Evolutionary conservation across 64 coral and sea anemone species (phyloP), one percentile per base, ranked within the genome.

Genomic region (Montipora cactus): DNA sequence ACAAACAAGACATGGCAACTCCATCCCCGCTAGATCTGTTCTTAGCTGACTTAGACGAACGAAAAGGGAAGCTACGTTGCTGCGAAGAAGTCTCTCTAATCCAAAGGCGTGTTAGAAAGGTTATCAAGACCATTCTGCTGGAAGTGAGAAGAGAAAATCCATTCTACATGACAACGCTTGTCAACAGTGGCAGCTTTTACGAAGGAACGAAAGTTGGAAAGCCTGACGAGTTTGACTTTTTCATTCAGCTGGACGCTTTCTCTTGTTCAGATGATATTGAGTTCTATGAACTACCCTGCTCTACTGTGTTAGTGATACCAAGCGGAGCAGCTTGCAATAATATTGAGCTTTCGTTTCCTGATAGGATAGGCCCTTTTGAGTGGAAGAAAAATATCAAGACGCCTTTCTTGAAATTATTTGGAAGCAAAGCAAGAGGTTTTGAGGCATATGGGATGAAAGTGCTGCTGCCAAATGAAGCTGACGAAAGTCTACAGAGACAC

Each of bases 381-480:
- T 91, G 89, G 89, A 91, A 91, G 23, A 51, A 57, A 21, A 4
- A 20, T 8, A 19, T 91, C 13, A 91, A 91, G 62, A 83, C 67
- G 11, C 89, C 89, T 59, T 91, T 91, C 50, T 25, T 73, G 18
- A 18, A 83, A 6, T 7, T 70, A 49, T 81, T 91, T 20, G 9
- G 58, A 0, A 12, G 49, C 10, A 91, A 91, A 47, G 28, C 44
- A 1, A 64, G 59, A 18, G 89, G 67, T 12, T 83, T 91, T 83
- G 78, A 91, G 45, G 78, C 76, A 3, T 91, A 71, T 49, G 89
- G 79, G 37, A 74, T 91, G 79, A 74, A 91, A 18, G 79, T 82
- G 4, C 1, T 57, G 52, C 7, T 83, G 44, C 44, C 25, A 23
- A 1, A 57, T 57, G 52, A 57, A 57, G 52, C 6, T 28, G 25